These are phyloP conservation scores for Cossypha niveicapilla DNA, from an alignment of 2,797 vertebrate species.

Conservation along the genomic window DNA sequence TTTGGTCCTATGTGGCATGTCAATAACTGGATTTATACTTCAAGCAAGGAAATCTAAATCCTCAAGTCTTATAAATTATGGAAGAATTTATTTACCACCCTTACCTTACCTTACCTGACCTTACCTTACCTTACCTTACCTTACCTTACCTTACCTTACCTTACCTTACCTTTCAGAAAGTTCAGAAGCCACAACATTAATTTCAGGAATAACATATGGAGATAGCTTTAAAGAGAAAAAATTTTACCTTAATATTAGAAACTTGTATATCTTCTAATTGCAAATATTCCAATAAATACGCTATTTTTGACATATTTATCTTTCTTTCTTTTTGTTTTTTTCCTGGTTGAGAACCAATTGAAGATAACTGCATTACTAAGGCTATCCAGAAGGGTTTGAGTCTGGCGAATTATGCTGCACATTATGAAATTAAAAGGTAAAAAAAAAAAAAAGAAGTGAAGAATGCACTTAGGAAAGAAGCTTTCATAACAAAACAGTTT, in stretches of 20 bases:
- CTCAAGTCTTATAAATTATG: neutral
- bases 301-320: neutral
- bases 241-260: neutral
- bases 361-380: slow-evolving; percentile 20
- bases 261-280: neutral
- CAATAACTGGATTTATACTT: neutral
- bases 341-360: neutral
- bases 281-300: neutral
- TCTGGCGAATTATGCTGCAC: slow-evolving; percentile 55
- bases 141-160: no score
- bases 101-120: neutral
- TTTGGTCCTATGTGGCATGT: neutral
- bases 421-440: slow-evolving; percentile 71
- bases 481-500: neutral
- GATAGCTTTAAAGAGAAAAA: neutral
- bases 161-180: neutral
- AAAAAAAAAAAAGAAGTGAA: neutral
- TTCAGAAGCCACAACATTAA: neutral
- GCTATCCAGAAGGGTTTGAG: slow-evolving; percentile 68
- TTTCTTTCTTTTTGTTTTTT: neutral
- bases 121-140: neutral
- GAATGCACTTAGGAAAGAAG: neutral
- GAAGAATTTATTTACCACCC: neutral
- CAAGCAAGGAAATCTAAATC: neutral
- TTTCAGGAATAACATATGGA: neutral